These are phyloP conservation scores for Agrypnus murinus DNA, from an alignment of 2,888 invertebrate genomes.

Conservation along the genomic window DNA sequence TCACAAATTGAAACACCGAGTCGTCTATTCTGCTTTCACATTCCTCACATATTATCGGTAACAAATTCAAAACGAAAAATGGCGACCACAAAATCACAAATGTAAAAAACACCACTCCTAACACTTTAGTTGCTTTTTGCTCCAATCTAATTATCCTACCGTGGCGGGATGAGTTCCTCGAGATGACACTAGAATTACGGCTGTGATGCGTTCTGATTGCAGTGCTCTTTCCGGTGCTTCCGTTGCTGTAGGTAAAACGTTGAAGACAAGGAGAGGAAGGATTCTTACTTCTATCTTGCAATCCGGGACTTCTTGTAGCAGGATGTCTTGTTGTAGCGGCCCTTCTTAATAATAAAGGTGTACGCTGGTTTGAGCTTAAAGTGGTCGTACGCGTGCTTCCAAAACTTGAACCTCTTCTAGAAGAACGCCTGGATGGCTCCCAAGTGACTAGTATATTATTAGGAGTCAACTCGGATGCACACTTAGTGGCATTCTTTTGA, in stretches of 20 bases:
- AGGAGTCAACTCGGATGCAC: constrained; percentile 62
- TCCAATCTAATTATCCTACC: constrained; percentile 90
- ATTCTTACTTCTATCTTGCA: constrained; percentile 68
- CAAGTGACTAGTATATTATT: constrained; percentile 79
- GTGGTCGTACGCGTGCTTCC: constrained; percentile 79
- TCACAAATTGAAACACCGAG: constrained; percentile 89
- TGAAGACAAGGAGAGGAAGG: constrained; percentile 76
- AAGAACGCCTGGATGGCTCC: constrained; percentile 76
- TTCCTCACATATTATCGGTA: constrained; percentile 87
- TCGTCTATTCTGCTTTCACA: constrained; percentile 85
- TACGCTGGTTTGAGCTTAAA: constrained; percentile 71
- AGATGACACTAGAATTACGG: constrained; percentile 87
- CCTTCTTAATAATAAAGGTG: constrained; percentile 73
- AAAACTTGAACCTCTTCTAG: constrained; percentile 80
- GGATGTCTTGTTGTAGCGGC: constrained; percentile 78
- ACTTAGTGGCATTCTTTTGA: constrained; percentile 58
- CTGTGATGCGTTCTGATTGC: constrained; percentile 81
- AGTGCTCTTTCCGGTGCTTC: constrained; percentile 50
- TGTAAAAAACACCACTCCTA: constrained; percentile 95
- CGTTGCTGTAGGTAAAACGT: constrained; percentile 63
- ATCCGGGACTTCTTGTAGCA: constrained; percentile 64
- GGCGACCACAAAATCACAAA: constrained; percentile 97
- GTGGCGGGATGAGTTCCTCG: constrained; percentile 86
- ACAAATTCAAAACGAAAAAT: constrained; percentile 92
- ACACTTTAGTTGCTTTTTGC: constrained; percentile 96